A percentile compares a stretch with the other conserved stretches of the same genome.
Conservation (phyloP, 2,888 invertebrate species). For the Calephelis perditalis region DNA sequence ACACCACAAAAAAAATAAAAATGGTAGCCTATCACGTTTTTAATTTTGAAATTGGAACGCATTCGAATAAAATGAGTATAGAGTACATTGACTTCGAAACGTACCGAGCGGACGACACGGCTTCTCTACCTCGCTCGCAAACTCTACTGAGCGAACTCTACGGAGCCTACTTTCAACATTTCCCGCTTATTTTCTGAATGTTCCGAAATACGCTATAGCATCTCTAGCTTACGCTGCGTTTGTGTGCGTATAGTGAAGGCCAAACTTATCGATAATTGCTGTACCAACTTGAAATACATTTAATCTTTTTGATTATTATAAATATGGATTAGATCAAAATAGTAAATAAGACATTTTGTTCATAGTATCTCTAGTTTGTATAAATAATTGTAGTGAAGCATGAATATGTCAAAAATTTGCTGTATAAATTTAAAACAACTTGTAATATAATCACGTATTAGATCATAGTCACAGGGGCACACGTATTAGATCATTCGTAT, state of each 20-base stretch:
- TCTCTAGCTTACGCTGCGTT: slow-evolving; percentile 28
- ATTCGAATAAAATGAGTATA: slow-evolving; percentile 14
- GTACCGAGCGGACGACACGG: slow-evolving; percentile 54
- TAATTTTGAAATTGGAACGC: slow-evolving; percentile 18
- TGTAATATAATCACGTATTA: too few relatives aligned
- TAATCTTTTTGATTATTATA: too few relatives aligned
- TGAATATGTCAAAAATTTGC: too few relatives aligned
- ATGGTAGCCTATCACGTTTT: slow-evolving; percentile 13
- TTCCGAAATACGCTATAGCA: slow-evolving; percentile 28
- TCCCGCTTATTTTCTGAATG: slow-evolving; percentile 51
- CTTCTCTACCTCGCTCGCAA: slow-evolving; percentile 45
- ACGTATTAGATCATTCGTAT: too few relatives aligned
- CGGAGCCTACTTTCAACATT: slow-evolving; percentile 44
- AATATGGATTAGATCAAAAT: too few relatives aligned
- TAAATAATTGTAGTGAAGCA: too few relatives aligned
- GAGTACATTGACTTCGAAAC: slow-evolving; percentile 30
- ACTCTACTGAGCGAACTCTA: slow-evolving; percentile 45
- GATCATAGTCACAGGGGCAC: too few relatives aligned
- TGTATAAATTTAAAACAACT: too few relatives aligned
- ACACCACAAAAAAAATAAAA: slow-evolving; percentile 28
- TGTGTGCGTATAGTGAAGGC: slow-evolving; percentile 21
- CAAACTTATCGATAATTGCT: slow-evolving; percentile 4
- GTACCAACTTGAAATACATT: neutral
- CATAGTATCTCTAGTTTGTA: too few relatives aligned
- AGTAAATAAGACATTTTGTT: too few relatives aligned